Percentiles rank a stretch among this genome's conserved stretches.
These are phyloP conservation scores for Cheumatopsyche charites DNA, from an alignment of 1,140 invertebrate genomes.

Conservation along the genomic window DNA sequence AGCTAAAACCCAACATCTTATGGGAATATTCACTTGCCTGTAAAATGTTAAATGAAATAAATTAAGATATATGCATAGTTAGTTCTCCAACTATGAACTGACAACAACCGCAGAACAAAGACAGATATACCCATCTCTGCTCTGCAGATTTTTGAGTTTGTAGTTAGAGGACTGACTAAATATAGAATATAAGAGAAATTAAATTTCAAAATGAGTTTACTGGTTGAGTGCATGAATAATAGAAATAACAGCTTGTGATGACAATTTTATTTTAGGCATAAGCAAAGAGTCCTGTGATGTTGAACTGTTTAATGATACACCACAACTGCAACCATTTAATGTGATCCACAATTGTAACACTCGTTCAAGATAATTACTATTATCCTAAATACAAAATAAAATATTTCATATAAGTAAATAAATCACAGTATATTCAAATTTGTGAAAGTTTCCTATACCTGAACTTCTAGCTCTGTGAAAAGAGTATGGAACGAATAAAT, in stretches of 20 bases:
- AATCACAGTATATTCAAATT: neutral
- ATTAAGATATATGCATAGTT: too few relatives aligned
- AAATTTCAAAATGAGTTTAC: slow-evolving; percentile 50
- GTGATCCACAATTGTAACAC: slow-evolving; percentile 85
- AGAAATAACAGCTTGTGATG: slow-evolving; percentile 71
- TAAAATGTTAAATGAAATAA: too few relatives aligned
- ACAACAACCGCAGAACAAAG: slow-evolving; percentile 32
- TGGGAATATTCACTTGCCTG: slow-evolving; percentile 57
- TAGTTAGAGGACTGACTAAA: too few relatives aligned
- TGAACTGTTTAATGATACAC: slow-evolving; percentile 52
- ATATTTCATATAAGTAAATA: neutral
- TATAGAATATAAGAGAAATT: slow-evolving; percentile 13
- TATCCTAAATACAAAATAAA: slow-evolving; percentile 54
- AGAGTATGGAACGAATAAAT: slow-evolving; percentile 73
- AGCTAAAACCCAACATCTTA: slow-evolving; percentile 59
- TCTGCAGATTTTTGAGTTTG: too few relatives aligned
- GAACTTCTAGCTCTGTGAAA: slow-evolving; percentile 65
- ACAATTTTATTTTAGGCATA: slow-evolving; percentile 74
- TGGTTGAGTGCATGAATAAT: slow-evolving; percentile 67
- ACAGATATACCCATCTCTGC: slow-evolving; percentile 14
- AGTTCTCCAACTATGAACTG: too few relatives aligned
- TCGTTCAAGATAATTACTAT: slow-evolving; percentile 75
- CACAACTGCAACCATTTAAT: slow-evolving; percentile 67
- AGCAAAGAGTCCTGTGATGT: slow-evolving; percentile 66
- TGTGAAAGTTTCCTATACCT: slow-evolving; percentile 34